Evolutionary conservation across 2,797 vertebrate genomes (phyloP), one percentile per base, ranked within the genome.

Genomic region (Poeciliopsis paucimaculata): DNA sequence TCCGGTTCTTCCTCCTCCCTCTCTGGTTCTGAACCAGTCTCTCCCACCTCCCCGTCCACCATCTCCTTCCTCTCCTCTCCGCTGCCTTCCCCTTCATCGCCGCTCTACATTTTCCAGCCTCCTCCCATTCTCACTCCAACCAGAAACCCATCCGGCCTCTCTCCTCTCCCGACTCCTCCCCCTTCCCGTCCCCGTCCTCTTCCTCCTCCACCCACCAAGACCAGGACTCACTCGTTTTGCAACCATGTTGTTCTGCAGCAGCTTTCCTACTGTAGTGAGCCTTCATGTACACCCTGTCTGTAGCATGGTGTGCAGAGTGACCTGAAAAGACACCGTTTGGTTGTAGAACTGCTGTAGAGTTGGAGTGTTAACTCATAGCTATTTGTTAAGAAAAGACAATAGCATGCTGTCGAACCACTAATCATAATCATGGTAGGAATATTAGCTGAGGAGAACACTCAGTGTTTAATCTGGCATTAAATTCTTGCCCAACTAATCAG

Each of bases 1-100:
- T 98, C 97, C 95, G 96, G 96, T 94, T 97, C 97, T 91, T 97
- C 97, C 87, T 97, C 97, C 89, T 96, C 97, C 94, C 93, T 96
- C 90, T 97, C 96, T 94, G 96, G 97, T 95, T 96, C 95, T 86
- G 97, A 98, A 53, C 96, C 96, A 13, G 18, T 89, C 94, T 95
- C 96, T 93, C 97, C 97, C 90, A 94, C 95, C 89, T 96, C 97
- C 92, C 96, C 95, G 88, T 95, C 96, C 82, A 95, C 96, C 94
- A 93, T 93, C 91, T 97, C 94, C 95, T 95, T 95, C 94, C 90
- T 96, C 93, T 97, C 87, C 95, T 96, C 95, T 90, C 96, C 94
- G 84, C 94, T 90, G 28, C 84, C 80, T 47, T 84, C 87, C 2
- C 77, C 82, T 86, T 96, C 96, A 87, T 95, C 96, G 92, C 94